Conservation (phyloP, 2,797 vertebrate species). For the Todus mexicanus region DNA sequence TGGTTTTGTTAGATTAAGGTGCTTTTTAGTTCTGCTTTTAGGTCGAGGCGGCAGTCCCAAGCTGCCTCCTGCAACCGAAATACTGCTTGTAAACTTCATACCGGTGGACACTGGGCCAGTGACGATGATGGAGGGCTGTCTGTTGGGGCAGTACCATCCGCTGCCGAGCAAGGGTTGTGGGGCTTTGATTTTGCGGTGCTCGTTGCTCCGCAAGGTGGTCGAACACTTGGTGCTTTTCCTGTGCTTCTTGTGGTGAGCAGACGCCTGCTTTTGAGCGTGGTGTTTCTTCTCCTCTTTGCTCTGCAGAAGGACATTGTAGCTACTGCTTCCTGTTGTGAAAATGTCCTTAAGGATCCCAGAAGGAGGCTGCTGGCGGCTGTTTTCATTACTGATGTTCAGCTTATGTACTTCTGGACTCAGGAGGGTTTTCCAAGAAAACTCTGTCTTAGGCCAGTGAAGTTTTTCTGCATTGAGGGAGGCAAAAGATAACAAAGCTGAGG, state of each 20-base stretch:
- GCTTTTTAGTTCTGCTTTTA: constrained; percentile 53
- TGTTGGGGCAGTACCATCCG: constrained; percentile 55
- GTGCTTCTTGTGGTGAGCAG: constrained; percentile 53
- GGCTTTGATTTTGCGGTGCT: constrained; percentile 6
- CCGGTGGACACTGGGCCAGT: constrained; percentile 32
- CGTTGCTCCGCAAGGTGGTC: not conserved
- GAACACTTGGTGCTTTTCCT: constrained; percentile 58
- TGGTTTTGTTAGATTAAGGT: constrained; percentile 41
- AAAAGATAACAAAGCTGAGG: not conserved
- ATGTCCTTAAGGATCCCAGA: constrained; percentile 82
- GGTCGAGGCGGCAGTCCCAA: constrained; percentile 66
- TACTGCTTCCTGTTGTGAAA: constrained; percentile 82
- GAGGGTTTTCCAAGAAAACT: constrained; percentile 85
- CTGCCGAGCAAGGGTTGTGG: not conserved
- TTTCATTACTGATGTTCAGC: constrained; percentile 71
- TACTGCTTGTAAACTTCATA: constrained; percentile 52
- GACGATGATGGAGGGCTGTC: constrained; percentile 56
- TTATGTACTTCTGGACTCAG: constrained; percentile 75
- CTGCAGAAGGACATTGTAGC: constrained; percentile 85
- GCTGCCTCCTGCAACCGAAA: constrained; percentile 73
- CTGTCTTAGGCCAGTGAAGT: constrained; percentile 88
- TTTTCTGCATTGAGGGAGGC: constrained; percentile 77
- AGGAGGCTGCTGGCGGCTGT: constrained; percentile 73
- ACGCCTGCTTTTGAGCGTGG: constrained; percentile 67
- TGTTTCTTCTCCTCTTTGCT: constrained; percentile 80